phyloP scores from a whole-genome alignment of 2,113 vertebrate genomes.

The Xenopus tropicalis region UCB_Xtro_10.0 CM004450.2:82642001-82642500 shows the following conservation, averaged over 20 bases:
- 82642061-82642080: constrained; percentile 68
- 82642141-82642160: constrained; percentile 89
- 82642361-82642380: too few relatives aligned
- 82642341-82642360: too few relatives aligned
- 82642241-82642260: not conserved
- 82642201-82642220: constrained; percentile 87
- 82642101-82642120: constrained; percentile 87
- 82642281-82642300: too few relatives aligned
- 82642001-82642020: constrained; percentile 85
- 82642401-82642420: too few relatives aligned
- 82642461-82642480: too few relatives aligned
- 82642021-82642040: constrained; percentile 92
- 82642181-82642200: constrained; percentile 96
- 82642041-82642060: constrained; percentile 85
- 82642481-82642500: not conserved
- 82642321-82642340: too few relatives aligned
- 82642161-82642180: constrained; percentile 96
- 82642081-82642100: constrained; percentile 84
- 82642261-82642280: too few relatives aligned
- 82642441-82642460: too few relatives aligned
- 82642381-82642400: too few relatives aligned
- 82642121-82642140: constrained; percentile 97
- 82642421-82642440: too few relatives aligned
- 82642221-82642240: not conserved
- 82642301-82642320: too few relatives aligned